A percentile compares a stretch with the other conserved stretches of the same genome.
These are phyloP conservation scores for Rutilus rutilus DNA, from an alignment of 2,113 vertebrate species.

Conservation along the genomic window DNA sequence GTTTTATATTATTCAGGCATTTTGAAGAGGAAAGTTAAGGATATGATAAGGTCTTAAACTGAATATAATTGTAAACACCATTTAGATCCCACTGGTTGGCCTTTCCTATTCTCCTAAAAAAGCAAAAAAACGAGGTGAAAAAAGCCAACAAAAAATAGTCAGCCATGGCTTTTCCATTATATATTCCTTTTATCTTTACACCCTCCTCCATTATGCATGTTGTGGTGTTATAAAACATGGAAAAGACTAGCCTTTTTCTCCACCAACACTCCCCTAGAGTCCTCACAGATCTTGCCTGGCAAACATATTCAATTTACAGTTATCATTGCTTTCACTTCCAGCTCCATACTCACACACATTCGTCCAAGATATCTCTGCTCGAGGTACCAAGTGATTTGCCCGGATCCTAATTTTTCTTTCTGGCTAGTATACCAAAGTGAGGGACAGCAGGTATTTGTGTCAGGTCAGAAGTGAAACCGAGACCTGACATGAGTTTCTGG, in stretches of 20 bases:
- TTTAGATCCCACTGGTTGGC: not conserved
- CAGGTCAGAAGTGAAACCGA: conserved; percentile 70
- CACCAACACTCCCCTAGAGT: conserved; percentile 71
- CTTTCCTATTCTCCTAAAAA: conserved; percentile 14
- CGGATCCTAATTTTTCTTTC: conserved; percentile 1
- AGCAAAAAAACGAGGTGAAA: conserved; percentile 14
- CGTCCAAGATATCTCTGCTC: not conserved
- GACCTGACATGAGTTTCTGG: conserved; percentile 44
- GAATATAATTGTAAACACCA: not conserved
- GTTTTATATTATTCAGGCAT: not conserved
- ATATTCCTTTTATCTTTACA: conserved; percentile 66
- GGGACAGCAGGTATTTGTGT: conserved; percentile 75
- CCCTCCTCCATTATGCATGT: conserved; percentile 67
- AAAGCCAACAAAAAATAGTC: conserved; percentile 21
- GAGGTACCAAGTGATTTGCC: conserved; percentile 24
- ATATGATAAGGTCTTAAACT: not conserved
- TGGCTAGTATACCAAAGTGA: conserved; percentile 75
- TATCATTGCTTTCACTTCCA: conserved; percentile 68
- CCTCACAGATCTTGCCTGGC: conserved; percentile 71
- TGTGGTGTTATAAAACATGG: conserved; percentile 68
- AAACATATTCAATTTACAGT: conserved; percentile 80
- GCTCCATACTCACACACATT: conserved; percentile 44
- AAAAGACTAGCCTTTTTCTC: conserved; percentile 66
- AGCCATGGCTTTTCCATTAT: conserved; percentile 45
- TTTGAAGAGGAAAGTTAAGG: not conserved